Evolutionary conservation across 64 coral and sea anemone genomes (phyloP), one percentile per base, ranked within the genome.

Genomic region (Anthopleura sola): DNA sequence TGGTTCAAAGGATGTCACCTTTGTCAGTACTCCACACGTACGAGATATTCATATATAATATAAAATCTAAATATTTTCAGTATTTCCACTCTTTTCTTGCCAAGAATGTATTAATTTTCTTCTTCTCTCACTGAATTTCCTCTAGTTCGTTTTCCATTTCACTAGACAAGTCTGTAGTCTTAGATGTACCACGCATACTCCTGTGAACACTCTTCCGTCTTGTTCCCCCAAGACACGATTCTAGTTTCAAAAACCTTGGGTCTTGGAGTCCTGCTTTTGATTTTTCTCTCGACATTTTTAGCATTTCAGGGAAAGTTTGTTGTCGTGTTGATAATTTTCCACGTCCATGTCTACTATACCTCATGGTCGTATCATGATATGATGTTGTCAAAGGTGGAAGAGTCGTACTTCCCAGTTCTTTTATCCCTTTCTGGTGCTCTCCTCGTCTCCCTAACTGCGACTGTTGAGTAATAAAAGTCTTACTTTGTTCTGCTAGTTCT

Each of bases 211-310:
- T 47, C 23, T 18, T 38, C 9, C 31, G 18, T 77, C 37, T 11
- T 24, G 76, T 19, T 21, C 76, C 76, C 38, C 76, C 76, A 14
- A 79, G 76, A 48, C 94, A 96, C 24, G 85, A 46, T 78, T 92
- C 87, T n/a, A 96, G 90, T 68, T 96, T 91, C 62, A 87, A 66
- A 90, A 96, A 96, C 48, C 94, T 88, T 24, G 94, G 91, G 60
- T 96, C 94, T 62, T 89, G 53, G 3, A 96, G 84, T 31, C 94
- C 91, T 23, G 75, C 89, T 53, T 50, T 92, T 3, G 94, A 92
- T 49, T 78, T 92, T 87, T 96, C 94, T 49, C 94, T 83, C 6
- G 90, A 96, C 84, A 92, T 62, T 75, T 40, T 89, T 9, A 92
- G 36, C 94, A 96, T 96, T 57, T 96, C 94, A 36, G 94, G 90